Evolutionary conservation across 2,888 invertebrate species (phyloP), one percentile per base, ranked within the genome.

Genomic region (Drosophila buzzatii): DNA sequence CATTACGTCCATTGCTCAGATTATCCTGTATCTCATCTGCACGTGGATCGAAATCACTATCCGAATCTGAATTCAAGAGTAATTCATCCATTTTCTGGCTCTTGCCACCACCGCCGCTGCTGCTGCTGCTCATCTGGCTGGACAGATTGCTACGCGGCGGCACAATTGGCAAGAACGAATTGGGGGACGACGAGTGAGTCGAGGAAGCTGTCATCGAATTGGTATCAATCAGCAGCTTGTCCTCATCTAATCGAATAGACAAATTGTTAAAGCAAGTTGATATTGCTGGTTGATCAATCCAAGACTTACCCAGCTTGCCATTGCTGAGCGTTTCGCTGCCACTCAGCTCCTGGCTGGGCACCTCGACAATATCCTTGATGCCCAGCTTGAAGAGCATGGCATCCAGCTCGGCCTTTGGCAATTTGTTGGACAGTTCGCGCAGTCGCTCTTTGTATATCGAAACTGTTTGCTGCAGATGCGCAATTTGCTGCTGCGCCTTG

Each of bases 31-130:
- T 95, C 92, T 97, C 97, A 82, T 95, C 96, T 23, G 97, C 97
- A 73, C 98, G 95, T 0, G 98, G 98, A 94, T 98, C 97, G 91
- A 98, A 98, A 93, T 97, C 96, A 76, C 95, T 96, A 87, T 98
- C 97, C 63, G 97, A 96, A 91, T 97, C 96, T 1, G 95, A 95
- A 90, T 96, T 96, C 85, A 97, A 94, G 14, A 97, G 92, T 20
- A 97, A 92, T 42, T 96, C 96, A 92, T 97, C 97, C 76, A 97
- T 94, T 93, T 96, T 96, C 47, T 96, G 96, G 76, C 96, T 97
- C 65, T 96, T 96, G 45, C 95, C 61, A 90, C 85, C 56, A 10
- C 82, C 83, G 41, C 77, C 62, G 62, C 92, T 92, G 91, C 76
- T 96, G 49, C 95, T 93, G 84, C 95, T 94, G 79, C 91, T 92